A percentile compares a stretch with the other conserved stretches of the same genome.
phyloP scores from a whole-genome alignment of 1,140 invertebrate genomes.

The Reticulitermes speratus region DNA sequence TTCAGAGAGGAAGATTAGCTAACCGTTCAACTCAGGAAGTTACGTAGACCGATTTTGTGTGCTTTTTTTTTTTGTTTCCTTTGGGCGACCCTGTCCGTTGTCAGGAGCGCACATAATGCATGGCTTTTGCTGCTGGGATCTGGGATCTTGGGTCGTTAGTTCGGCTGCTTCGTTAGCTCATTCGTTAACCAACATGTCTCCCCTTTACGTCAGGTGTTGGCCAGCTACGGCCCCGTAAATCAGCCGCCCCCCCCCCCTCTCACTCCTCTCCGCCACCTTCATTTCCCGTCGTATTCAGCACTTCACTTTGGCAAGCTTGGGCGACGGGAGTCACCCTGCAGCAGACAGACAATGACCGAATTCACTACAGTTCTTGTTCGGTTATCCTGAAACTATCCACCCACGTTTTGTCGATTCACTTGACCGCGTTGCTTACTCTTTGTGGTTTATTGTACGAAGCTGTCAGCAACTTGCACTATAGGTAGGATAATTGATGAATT shows the following conservation, averaged over 20 bases:
- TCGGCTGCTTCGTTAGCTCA: constrained; percentile 13
- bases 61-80: background rate
- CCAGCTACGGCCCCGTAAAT: background rate
- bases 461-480: no score
- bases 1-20: no score
- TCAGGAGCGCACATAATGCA: background rate
- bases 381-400: background rate
- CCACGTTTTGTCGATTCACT: no score
- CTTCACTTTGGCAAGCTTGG: constrained; percentile 1
- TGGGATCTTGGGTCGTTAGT: constrained; percentile 11
- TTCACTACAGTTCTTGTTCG: background rate
- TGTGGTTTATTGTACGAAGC: no score
- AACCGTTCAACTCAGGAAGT: no score
- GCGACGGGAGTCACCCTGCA: background rate
- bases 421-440: no score
- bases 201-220: constrained; percentile 8
- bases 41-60: no score
- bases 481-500: no score
- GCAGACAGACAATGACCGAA: background rate
- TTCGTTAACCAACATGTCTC: constrained; percentile 15
- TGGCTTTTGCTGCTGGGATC: constrained; percentile 3
- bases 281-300: background rate
- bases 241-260: background rate
- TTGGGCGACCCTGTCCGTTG: background rate
- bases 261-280: background rate